phyloP scores from a whole-genome alignment of 1,140 invertebrate species.

The Lethocerus indicus region DNA sequence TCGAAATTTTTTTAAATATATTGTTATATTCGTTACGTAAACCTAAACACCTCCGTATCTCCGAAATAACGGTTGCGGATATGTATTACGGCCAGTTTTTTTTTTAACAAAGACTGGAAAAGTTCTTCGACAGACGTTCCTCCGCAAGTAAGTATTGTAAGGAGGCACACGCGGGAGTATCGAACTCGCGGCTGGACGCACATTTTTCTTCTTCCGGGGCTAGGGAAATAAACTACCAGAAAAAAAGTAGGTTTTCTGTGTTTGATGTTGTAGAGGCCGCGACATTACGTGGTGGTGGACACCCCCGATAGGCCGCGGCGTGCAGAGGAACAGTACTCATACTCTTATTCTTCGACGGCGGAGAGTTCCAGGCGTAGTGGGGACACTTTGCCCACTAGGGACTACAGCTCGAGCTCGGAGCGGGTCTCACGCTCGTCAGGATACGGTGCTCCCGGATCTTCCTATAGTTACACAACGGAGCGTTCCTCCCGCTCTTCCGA shows the following conservation, averaged over 20 bases:
- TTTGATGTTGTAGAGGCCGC: slow-evolving; percentile 43
- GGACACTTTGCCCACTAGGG: slow-evolving; percentile 35
- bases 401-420: slow-evolving; percentile 46
- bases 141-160: no score
- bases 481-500: slow-evolving; percentile 40
- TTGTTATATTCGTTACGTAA: no score
- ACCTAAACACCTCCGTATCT: no score
- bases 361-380: slow-evolving; percentile 29
- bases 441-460: slow-evolving; percentile 39
- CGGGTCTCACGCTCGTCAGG: slow-evolving; percentile 40
- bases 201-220: not conserved
- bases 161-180: no score
- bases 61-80: no score
- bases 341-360: slow-evolving; percentile 47
- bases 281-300: slow-evolving; percentile 67
- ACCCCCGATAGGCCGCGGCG: slow-evolving; percentile 45
- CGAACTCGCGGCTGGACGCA: no score
- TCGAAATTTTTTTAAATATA: no score
- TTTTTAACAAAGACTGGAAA: not conserved
- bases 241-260: not conserved
- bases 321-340: slow-evolving; percentile 63
- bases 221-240: not conserved
- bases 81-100: not conserved
- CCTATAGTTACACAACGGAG: slow-evolving; percentile 53
- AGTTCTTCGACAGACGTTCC: no score